These are phyloP conservation scores for pig (Sus scrofa) DNA, from an alignment of 2,113 vertebrate genomes.

Conservation along the genomic window DNA sequence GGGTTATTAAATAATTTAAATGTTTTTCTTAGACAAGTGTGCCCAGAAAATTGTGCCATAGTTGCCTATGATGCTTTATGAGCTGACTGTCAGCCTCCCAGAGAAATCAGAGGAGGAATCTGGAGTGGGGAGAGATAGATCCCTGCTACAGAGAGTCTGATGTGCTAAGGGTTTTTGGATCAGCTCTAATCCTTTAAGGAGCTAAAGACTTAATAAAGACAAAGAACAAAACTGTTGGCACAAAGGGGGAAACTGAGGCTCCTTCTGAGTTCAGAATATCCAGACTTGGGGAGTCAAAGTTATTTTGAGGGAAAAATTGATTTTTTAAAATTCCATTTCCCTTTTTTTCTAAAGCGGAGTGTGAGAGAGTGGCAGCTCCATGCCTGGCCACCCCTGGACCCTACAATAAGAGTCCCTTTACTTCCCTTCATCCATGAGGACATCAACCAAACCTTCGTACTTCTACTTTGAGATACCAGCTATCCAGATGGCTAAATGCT, in stretches of 20 bases:
- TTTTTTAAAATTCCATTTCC: neutral
- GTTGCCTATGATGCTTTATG: neutral
- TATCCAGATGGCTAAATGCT: neutral
- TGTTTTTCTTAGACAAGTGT: conserved; percentile 46
- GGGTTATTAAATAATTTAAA: conserved; percentile 59
- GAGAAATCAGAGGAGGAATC: conserved; percentile 31
- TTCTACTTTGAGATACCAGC: neutral
- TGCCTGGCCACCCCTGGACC: neutral
- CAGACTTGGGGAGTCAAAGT: neutral
- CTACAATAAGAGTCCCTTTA: neutral
- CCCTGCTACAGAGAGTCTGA: neutral
- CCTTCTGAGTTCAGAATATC: neutral
- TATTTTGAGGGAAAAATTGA: neutral
- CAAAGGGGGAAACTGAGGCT: neutral
- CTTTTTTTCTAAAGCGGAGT: neutral
- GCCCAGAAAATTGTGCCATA: conserved; percentile 51
- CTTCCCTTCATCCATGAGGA: neutral
- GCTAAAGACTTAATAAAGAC: neutral
- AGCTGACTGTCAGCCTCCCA: conserved; percentile 1
- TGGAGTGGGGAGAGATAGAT: neutral
- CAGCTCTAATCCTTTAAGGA: neutral
- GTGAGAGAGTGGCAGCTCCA: neutral
- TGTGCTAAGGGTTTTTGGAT: neutral
- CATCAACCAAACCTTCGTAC: neutral
- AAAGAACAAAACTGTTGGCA: neutral